phyloP scores from a whole-genome alignment of 2,888 invertebrate species.

The Carterocephalus palaemon region DNA sequence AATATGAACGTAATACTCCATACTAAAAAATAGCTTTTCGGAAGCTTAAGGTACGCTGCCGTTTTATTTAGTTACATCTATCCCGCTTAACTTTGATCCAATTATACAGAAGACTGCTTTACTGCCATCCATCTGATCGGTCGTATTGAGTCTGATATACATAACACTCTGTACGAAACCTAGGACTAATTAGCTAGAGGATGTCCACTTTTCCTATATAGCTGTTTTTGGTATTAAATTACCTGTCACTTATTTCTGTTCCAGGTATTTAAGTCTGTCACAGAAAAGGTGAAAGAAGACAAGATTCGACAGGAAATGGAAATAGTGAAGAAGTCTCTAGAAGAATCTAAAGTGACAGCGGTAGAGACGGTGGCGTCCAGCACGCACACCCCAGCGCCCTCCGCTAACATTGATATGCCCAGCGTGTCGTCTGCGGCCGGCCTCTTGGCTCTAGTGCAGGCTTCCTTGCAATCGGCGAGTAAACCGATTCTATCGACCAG shows the following conservation, averaged over 20 bases:
- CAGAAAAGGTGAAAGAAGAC: slow-evolving; percentile 84
- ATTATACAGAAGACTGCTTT: too few relatives aligned
- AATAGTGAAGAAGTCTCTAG: slow-evolving; percentile 70
- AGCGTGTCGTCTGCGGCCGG: slow-evolving; percentile 58
- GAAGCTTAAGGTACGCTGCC: too few relatives aligned
- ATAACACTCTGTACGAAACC: too few relatives aligned
- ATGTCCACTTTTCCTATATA: too few relatives aligned
- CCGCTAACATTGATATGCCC: slow-evolving; percentile 30
- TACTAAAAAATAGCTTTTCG: too few relatives aligned
- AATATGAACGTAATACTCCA: too few relatives aligned
- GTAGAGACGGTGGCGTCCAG: slow-evolving; percentile 12
- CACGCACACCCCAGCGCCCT: slow-evolving; percentile 14
- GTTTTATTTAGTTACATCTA: too few relatives aligned
- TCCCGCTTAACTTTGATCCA: too few relatives aligned
- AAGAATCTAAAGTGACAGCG: slow-evolving; percentile 46
- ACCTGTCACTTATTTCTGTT: slow-evolving; percentile 25
- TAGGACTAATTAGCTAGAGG: too few relatives aligned
- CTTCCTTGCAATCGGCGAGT: slow-evolving; percentile 50
- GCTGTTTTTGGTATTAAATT: slow-evolving; percentile 3
- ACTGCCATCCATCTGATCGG: too few relatives aligned
- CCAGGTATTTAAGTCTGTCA: slow-evolving; percentile 84
- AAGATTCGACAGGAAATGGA: slow-evolving; percentile 79
- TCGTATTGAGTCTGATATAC: too few relatives aligned
- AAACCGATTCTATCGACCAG: slow-evolving; percentile 29
- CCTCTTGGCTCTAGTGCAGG: slow-evolving; percentile 63